Base-by-base conservation (phyloP, 1,140 invertebrate species). In the Pinna nobilis region DNA sequence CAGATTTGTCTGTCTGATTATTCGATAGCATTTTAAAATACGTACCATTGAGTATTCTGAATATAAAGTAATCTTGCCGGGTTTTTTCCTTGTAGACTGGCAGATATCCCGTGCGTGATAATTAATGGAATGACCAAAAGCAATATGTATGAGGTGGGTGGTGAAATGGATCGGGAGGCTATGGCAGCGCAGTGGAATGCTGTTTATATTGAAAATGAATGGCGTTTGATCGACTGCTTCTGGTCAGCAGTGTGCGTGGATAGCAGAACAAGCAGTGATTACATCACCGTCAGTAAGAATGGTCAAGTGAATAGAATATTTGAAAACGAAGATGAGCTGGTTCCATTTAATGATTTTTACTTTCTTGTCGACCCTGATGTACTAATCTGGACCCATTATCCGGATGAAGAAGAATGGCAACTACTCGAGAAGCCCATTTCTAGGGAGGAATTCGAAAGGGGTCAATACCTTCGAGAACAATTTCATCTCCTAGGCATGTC, bases 111-210 rank as follows among this genome's bases (percentile, higher is more conserved):
- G 5, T 77, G 74, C 59, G 69, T 75, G 1, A 66, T 80, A 5
- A 70, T 82, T 13, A 61, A 74, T 57, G 80, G 80, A 3, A 60
- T 79, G 7, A 80, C 51, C 41, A 82, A 82, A 50, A 70, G 64
- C 25, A 70, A 60, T 4, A 30, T 68, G 7, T 82, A 82, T 41
- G 57, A 73, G 44, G 35, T 80, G 3, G 80, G 80, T 13, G 64
- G 59, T 3, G 53, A 60, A n/a, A 41, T 78, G n/a, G 65, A 76
- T 55, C 41, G 57, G 32, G 44, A 60, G 13, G 51, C 47, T n/a
- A 67, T 74, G 61, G 53, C 57, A 6, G 69, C 71, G 15, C 78
- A 82, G 63, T 82, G 80, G 80, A 82, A 82, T 37, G 78, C 76
- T 11, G 75, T 82, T 3, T 75, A 70, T 44, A 35, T 81, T 20